Percentiles rank a stretch among this genome's conserved stretches.
phyloP scores from a whole-genome alignment of 2,797 vertebrate genomes.

The Alcedo atthis region DNA sequence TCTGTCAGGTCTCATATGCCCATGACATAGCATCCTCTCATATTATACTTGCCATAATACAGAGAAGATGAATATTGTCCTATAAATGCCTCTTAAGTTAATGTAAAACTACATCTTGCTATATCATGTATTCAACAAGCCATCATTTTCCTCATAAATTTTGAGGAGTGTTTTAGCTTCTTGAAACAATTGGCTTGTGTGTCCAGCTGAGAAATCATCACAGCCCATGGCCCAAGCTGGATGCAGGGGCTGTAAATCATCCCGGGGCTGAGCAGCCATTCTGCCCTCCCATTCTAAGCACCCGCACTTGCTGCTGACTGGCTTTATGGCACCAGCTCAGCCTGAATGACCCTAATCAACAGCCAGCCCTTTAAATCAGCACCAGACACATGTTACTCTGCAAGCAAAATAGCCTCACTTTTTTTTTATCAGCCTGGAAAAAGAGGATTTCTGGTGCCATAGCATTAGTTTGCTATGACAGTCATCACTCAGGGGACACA shows the following conservation, averaged over 20 bases:
- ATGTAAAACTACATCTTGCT: constrained; percentile 72
- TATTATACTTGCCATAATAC: constrained; percentile 64
- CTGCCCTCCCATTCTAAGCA: not conserved
- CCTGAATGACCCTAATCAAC: not conserved
- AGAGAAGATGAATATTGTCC: constrained; percentile 73
- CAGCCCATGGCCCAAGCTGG: constrained; percentile 49
- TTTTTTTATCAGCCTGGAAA: not conserved
- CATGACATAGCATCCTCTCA: constrained; percentile 61
- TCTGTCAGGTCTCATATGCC: constrained; percentile 57
- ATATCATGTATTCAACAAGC: constrained; percentile 75
- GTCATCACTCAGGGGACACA: not conserved
- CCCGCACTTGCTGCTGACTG: not conserved
- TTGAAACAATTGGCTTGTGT: constrained; percentile 60
- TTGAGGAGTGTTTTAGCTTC: constrained; percentile 66
- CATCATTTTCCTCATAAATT: constrained; percentile 75
- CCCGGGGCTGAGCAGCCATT: not conserved
- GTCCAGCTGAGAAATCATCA: constrained; percentile 58
- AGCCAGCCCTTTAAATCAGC: constrained; percentile 55
- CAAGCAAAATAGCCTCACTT: not conserved
- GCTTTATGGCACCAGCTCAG: constrained; percentile 41
- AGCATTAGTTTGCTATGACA: not conserved
- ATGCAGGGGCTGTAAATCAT: constrained; percentile 70
- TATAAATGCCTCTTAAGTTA: constrained; percentile 78
- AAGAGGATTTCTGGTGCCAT: not conserved
- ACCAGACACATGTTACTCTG: not conserved